A percentile compares a stretch with the other conserved stretches of the same genome.
These are phyloP conservation scores for Zelleria hepariella DNA, from an alignment of 2,888 invertebrate species.

Conservation along the genomic window DNA sequence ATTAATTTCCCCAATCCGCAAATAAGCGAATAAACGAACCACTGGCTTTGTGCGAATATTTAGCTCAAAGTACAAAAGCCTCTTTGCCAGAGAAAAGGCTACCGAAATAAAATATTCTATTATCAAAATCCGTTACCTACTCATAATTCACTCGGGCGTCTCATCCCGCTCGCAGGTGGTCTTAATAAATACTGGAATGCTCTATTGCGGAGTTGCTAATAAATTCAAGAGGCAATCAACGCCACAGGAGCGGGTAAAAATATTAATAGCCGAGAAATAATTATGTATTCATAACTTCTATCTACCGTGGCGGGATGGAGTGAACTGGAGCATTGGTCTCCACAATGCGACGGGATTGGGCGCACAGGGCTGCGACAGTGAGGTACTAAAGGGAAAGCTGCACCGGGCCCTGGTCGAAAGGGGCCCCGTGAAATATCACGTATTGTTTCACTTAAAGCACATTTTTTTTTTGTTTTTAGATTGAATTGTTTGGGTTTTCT, in stretches of 20 bases:
- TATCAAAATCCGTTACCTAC: constrained; percentile 57
- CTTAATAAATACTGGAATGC: constrained; percentile 70
- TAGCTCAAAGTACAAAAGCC: constrained; percentile 27
- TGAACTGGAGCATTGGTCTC: constrained; percentile 19
- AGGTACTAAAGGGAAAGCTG: too few relatives aligned
- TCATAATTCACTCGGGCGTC: constrained; percentile 62
- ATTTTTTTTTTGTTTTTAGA: too few relatives aligned
- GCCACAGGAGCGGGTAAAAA: constrained; percentile 66
- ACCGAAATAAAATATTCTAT: constrained; percentile 68
- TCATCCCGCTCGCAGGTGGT: constrained; percentile 59
- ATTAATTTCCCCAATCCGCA: not conserved
- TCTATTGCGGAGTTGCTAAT: constrained; percentile 65
- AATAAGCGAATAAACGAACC: not conserved
- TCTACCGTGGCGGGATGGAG: constrained; percentile 28
- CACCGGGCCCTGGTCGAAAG: too few relatives aligned
- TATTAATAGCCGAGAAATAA: constrained; percentile 70
- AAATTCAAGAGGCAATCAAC: constrained; percentile 73
- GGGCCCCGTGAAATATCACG: too few relatives aligned
- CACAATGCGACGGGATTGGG: constrained; percentile 17
- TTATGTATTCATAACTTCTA: constrained; percentile 67
- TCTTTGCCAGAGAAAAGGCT: constrained; percentile 39
- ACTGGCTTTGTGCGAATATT: not conserved
- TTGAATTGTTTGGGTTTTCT: too few relatives aligned
- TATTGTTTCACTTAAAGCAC: too few relatives aligned
- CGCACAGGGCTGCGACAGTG: too few relatives aligned